Conservation (phyloP, 2,797 vertebrate genomes). For the Heliangelus exortis region DNA sequence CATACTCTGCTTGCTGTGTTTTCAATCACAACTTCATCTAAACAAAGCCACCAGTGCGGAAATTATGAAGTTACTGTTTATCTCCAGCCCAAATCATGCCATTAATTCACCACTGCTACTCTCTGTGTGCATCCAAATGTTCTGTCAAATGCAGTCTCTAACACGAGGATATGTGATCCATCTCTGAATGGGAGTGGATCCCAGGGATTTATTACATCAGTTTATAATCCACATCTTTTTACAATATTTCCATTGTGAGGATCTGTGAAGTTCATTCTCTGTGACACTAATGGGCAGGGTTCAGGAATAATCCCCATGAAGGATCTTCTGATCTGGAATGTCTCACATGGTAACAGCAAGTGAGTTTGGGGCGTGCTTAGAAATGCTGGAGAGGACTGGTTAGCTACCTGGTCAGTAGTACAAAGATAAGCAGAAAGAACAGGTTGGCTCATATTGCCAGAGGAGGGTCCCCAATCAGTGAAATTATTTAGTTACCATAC, state of each 20-base stretch:
- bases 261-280: neutral
- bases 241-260: fast-evolving
- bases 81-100: neutral
- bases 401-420: neutral
- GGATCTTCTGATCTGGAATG: neutral
- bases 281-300: neutral
- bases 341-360: fast-evolving
- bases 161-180: neutral
- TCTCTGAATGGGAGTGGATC: neutral
- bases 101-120: neutral
- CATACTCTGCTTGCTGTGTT: neutral
- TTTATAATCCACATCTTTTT: neutral
- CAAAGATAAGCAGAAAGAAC: neutral
- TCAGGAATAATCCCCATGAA: neutral
- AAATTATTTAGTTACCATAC: slow-evolving; percentile 13
- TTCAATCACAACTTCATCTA: neutral
- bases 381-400: neutral
- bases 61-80: neutral
- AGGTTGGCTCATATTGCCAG: neutral
- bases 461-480: neutral
- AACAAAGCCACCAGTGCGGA: fast-evolving
- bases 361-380: neutral
- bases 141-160: neutral
- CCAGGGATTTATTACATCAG: neutral
- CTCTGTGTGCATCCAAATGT: fast-evolving